These are phyloP conservation scores for Itoplectis maculator DNA, from an alignment of 2,888 invertebrate species.

Conservation along the genomic window DNA sequence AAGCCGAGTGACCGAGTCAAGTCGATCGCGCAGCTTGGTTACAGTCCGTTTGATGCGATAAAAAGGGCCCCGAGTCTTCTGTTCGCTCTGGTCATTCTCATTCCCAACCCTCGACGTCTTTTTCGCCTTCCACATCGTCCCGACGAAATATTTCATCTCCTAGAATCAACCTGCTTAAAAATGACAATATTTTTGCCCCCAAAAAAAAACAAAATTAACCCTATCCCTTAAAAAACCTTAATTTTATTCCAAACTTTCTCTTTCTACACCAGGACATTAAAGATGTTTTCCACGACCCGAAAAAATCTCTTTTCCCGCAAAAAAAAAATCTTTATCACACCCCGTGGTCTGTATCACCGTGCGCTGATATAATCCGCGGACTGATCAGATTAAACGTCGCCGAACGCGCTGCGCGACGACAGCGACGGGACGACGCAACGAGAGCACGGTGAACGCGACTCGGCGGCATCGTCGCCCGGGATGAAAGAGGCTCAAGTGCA, in stretches of 20 bases:
- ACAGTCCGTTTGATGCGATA: slow-evolving; percentile 80
- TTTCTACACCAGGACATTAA: slow-evolving; percentile 19
- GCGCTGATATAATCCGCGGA: slow-evolving; percentile 82
- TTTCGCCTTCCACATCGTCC: slow-evolving; percentile 6
- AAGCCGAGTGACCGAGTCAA: slow-evolving; percentile 82
- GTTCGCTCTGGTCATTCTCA: slow-evolving; percentile 60
- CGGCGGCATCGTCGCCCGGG: slow-evolving; percentile 76
- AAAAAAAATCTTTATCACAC: slow-evolving; percentile 11
- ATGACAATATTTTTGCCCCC: slow-evolving; percentile 1
- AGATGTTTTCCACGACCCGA: slow-evolving; percentile 10
- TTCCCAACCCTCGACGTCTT: slow-evolving; percentile 51
- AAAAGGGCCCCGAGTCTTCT: slow-evolving; percentile 73
- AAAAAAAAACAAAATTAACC: slow-evolving; percentile 19
- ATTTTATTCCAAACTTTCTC: not conserved
- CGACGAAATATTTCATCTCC: slow-evolving; percentile 13
- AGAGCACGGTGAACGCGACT: slow-evolving; percentile 65
- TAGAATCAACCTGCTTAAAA: slow-evolving; percentile 6
- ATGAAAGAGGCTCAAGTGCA: slow-evolving; percentile 84
- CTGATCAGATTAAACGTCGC: slow-evolving; percentile 84
- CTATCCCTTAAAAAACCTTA: not conserved
- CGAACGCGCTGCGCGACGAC: slow-evolving; percentile 61
- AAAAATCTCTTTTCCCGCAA: too few species aligned
- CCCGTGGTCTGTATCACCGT: slow-evolving; percentile 48
- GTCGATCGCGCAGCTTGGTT: slow-evolving; percentile 81
- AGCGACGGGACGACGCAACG: slow-evolving; percentile 65